Evolutionary conservation across 2,888 invertebrate species (phyloP).

Genomic region (Hedychridium roseum): DNA sequence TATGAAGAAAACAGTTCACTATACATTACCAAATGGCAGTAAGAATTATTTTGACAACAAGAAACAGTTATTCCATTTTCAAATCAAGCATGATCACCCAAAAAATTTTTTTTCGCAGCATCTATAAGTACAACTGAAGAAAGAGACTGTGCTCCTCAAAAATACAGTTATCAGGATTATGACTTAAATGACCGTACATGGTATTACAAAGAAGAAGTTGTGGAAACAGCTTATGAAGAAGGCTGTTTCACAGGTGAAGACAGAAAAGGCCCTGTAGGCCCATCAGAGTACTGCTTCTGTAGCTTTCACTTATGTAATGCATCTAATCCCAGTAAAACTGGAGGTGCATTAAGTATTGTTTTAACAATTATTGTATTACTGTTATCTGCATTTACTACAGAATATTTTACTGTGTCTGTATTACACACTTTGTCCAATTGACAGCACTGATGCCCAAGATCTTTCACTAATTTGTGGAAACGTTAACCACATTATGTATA

Average conservation of each 20-base stretch:
- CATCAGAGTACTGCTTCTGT: conserved; percentile 80
- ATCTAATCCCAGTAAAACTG: conserved; percentile 49
- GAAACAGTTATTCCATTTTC: too few species aligned
- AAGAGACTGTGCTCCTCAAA: conserved; percentile 80
- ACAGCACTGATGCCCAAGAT: too few species aligned
- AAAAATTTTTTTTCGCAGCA: conserved; percentile 67
- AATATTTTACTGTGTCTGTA: too few species aligned
- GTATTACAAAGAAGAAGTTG: conserved; percentile 72
- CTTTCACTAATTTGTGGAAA: too few species aligned
- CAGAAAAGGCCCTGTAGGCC: conserved; percentile 70
- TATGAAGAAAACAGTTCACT: conserved; percentile 72
- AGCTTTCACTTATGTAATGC: conserved; percentile 78
- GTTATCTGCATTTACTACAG: conserved; percentile 16
- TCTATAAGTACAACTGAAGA: conserved; percentile 68
- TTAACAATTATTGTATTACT: conserved; percentile 10
- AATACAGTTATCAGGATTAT: conserved; percentile 71
- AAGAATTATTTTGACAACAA: conserved; percentile 50
- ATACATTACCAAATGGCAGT: conserved; percentile 73
- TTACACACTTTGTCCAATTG: too few species aligned
- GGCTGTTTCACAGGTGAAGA: conserved; percentile 74
- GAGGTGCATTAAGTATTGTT: conserved; percentile 24
- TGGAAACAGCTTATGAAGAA: conserved; percentile 74
- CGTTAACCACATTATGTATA: too few species aligned
- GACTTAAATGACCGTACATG: conserved; percentile 68
- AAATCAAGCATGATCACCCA: too few species aligned